Evolutionary conservation across 2,888 invertebrate genomes (phyloP).

Genomic region (Trichopoda pennipes): DNA sequence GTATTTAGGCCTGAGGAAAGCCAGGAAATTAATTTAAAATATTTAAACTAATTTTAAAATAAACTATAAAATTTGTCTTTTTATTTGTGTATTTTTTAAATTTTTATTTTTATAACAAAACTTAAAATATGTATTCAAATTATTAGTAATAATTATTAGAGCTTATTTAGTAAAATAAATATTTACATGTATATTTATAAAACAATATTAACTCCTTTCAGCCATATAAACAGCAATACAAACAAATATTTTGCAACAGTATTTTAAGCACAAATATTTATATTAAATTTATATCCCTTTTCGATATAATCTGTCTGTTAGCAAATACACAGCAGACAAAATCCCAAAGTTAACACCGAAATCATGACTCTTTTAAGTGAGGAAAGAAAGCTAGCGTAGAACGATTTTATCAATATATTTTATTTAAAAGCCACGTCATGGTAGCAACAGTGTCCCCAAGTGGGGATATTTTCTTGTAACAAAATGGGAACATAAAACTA

Average conservation of each 20-base stretch:
- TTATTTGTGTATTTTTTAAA: constrained; percentile 29
- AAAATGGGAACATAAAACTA: no score
- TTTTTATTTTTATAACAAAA: constrained; percentile 25
- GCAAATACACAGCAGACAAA: not conserved
- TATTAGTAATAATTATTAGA: constrained; percentile 48
- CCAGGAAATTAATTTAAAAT: no score
- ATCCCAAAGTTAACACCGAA: no score
- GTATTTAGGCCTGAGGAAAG: no score
- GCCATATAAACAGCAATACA: constrained; percentile 16
- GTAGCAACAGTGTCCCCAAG: no score
- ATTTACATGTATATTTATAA: constrained; percentile 26
- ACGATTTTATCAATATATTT: no score
- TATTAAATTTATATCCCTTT: not conserved
- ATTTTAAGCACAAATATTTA: constrained; percentile 51
- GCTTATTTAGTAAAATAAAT: constrained; percentile 41
- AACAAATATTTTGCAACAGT: constrained; percentile 57
- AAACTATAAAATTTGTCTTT: constrained; percentile 27
- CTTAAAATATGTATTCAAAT: constrained; percentile 40
- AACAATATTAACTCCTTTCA: constrained; percentile 12
- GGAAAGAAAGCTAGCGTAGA: no score
- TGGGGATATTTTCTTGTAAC: no score
- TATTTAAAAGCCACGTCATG: no score
- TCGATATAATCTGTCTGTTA: not conserved
- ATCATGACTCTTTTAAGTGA: no score
- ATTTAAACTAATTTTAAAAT: not conserved